Percentiles rank a stretch among this genome's conserved stretches.
phyloP scores from a whole-genome alignment of 2,113 vertebrate genomes.

The Hypocryptadius cinnamomeus region DNA sequence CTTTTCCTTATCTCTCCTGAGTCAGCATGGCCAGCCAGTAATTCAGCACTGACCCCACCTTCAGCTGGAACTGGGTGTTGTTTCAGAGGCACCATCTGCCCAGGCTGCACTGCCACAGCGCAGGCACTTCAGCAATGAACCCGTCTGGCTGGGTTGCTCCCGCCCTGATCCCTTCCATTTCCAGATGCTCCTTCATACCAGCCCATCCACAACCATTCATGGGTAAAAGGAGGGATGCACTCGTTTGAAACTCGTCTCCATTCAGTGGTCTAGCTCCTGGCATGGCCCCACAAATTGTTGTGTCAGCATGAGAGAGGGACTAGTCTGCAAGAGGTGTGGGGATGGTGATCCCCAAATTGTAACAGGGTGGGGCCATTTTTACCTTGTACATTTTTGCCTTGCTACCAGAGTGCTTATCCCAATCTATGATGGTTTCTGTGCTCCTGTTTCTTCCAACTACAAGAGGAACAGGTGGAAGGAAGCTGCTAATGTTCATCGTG shows the following conservation, averaged over 20 bases:
- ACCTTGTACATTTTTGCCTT: not conserved
- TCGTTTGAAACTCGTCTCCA: not conserved
- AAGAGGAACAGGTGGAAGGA: not conserved
- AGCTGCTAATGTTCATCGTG: not conserved
- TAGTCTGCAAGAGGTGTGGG: not conserved
- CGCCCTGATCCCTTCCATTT: not conserved
- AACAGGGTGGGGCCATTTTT: not conserved
- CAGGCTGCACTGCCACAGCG: not conserved
- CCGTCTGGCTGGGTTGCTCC: accelerated
- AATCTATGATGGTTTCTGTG: not conserved
- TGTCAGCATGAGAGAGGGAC: not conserved
- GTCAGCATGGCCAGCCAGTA: not conserved
- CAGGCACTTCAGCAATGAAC: not conserved
- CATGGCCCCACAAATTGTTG: not conserved
- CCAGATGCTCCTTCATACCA: not conserved
- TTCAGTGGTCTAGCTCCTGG: not conserved
- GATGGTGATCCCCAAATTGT: not conserved
- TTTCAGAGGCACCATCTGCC: not conserved
- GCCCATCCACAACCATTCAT: accelerated
- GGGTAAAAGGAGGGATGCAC: not conserved
- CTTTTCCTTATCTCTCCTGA: not conserved
- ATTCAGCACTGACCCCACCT: not conserved
- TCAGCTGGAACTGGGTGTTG: not conserved
- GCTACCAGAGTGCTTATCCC: not conserved
- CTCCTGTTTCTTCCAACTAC: not conserved